These are phyloP conservation scores for Lottia scabra DNA, from an alignment of 2,888 invertebrate genomes.

Conservation along the genomic window DNA sequence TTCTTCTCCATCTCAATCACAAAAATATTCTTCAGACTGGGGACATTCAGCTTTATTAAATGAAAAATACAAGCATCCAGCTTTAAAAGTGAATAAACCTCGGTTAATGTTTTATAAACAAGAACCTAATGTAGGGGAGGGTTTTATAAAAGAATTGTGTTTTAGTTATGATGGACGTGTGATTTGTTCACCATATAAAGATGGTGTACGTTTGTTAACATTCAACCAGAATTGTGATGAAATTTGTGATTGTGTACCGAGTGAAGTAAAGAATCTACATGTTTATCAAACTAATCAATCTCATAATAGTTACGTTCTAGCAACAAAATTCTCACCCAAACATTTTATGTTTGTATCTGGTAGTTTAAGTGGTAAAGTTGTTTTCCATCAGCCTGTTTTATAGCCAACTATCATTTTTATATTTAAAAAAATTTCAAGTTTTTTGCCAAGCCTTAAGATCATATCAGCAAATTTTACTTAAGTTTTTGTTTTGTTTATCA, in stretches of 20 bases:
- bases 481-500: too few relatives aligned
- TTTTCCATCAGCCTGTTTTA: conserved; percentile 86
- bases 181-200: conserved; percentile 90
- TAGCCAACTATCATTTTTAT: conserved; percentile 6
- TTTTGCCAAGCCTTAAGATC: too few relatives aligned
- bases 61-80: conserved; percentile 23
- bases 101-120: conserved; percentile 86
- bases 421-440: too few relatives aligned
- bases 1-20: not conserved
- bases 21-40: not conserved
- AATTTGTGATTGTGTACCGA: conserved; percentile 78
- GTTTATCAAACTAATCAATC: conserved; percentile 80
- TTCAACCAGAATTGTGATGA: conserved; percentile 84
- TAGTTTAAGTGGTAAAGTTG: conserved; percentile 87
- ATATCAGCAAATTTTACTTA: too few relatives aligned
- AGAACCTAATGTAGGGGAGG: conserved; percentile 89
- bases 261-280: conserved; percentile 72
- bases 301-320: conserved; percentile 86
- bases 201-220: conserved; percentile 86
- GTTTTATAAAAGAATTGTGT: conserved; percentile 92
- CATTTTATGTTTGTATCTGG: conserved; percentile 90
- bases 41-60: conserved; percentile 7
- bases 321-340: conserved; percentile 89
- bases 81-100: conserved; percentile 75
- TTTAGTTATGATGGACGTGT: conserved; percentile 91